A percentile compares a stretch with the other conserved stretches of the same genome.
phyloP scores from a whole-genome alignment of 2,797 vertebrate genomes.

The Cirrhinus molitorella region DNA sequence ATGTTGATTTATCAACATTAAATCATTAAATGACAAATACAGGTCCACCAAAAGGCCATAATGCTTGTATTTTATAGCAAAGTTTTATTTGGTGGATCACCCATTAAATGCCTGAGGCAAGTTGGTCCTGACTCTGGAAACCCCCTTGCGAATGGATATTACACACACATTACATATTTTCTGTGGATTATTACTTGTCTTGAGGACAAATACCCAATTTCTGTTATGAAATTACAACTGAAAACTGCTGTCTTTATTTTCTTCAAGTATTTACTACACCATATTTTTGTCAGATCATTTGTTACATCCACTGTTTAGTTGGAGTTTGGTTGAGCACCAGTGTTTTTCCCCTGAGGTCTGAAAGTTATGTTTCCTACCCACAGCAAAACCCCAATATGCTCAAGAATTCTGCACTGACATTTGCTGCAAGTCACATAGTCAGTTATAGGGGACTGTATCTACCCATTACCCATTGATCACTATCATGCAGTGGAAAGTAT shows the following conservation, averaged over 20 bases:
- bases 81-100: too few species aligned
- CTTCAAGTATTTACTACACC: not conserved
- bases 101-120: too few species aligned
- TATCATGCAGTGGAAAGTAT: conserved; percentile 14
- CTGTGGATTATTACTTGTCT: too few species aligned
- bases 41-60: too few species aligned
- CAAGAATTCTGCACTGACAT: conserved; percentile 24
- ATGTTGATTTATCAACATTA: too few species aligned
- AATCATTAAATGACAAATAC: too few species aligned
- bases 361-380: conserved; percentile 20
- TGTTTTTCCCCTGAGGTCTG: not conserved
- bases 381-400: conserved; percentile 14
- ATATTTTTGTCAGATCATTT: not conserved
- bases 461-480: not conserved
- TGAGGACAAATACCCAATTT: too few species aligned
- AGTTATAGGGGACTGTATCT: not conserved
- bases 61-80: too few species aligned
- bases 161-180: too few species aligned
- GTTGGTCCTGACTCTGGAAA: too few species aligned
- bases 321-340: not conserved
- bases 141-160: too few species aligned
- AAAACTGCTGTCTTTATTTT: not conserved
- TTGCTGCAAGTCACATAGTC: not conserved
- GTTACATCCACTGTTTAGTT: not conserved
- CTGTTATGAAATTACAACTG: not conserved